Evolutionary conservation across 2,113 vertebrate genomes (phyloP), one percentile per base, ranked within the genome.

Genomic region (Otus sunia): DNA sequence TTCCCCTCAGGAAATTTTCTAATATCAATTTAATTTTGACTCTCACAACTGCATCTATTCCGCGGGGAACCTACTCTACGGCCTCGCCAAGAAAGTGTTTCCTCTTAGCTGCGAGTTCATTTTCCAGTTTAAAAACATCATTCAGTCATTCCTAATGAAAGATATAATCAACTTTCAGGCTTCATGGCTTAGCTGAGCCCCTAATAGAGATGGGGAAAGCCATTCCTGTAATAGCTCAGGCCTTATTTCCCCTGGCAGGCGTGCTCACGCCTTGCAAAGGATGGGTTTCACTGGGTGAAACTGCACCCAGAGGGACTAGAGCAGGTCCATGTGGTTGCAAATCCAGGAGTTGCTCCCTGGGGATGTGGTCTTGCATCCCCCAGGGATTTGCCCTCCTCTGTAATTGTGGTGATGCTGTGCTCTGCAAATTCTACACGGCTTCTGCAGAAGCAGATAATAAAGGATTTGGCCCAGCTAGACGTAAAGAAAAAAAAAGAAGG

Each of bases 1-100:
- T 53, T 49, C 5, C 75, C 86, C 83, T 56, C 81, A 87, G 71
- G 93, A 96, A 81, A 95, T 94, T 92, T 89, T 92, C 86, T 88
- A 97, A 93, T 94, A 93, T 92, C 95, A 95, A 91, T 91, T 92
- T 96, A 94, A 96, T 95, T 94, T 89, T 96, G 73, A 93, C 88
- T 93, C 94, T 97, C 95, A 92, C 82, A 93, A 96, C 92, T 86
- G 94, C 81, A n/a, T 87, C 52, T 86, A 21, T 96, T 85, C 96
- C 75, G 0, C 2, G 0, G 95, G 92, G 94, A 96, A 9, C 78
- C 58, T 53, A 2, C 49, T 88, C 79, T 7, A 25, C 7, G 6
- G 83, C 86, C 96, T 96, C 11, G 19, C 76, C 82, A 27, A 88
- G 90, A 50, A 95, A 95, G 87, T 95, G 90, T 89, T 96, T 91